Evolutionary conservation across 1,140 invertebrate genomes (phyloP), one percentile per base, ranked within the genome.

Genomic region (Trichonephila clavata): DNA sequence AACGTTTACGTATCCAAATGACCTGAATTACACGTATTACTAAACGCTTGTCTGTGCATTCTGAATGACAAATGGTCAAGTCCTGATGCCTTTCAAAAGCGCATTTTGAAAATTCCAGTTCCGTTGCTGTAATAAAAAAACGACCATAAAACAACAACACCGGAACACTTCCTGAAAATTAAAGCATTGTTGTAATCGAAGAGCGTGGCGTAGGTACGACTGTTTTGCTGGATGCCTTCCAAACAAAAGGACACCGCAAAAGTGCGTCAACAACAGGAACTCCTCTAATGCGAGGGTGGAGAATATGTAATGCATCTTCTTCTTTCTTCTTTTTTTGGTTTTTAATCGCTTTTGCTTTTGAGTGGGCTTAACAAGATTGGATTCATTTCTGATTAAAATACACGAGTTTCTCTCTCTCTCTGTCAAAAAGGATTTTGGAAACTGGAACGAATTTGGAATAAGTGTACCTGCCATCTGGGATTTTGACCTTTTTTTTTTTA

Each of bases 181-280:
- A 13, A 20, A 77, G 16, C 24, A 39, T 77, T 77, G 68, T 77
- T 77, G 65, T 68, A 24, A 14, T n/a, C 65, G n/a, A 77, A 32
- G 24, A 77, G 71, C 24, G 61, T 20, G 32, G 71, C 32, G 32
- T 77, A 77, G 71, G 71, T 77, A 77, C 32, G 71, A 3, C 71
- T 32, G 24, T 39, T 32, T 32, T 77, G 27, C 57, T 84, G 81
- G 81, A 59, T 59, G 43, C 20, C 7, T 18, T 50, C 81, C 81
- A 84, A n/a, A 84, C 81, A 84, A 84, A 84, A 24, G 43, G 81
- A 59, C 59, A 32, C 81, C 81, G 24, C 43, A 59, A 3, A 84
- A 84, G 57, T 84, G 81, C 81, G 81, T 84, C 81, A 57, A 84
- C 80, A 81, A 50, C 32, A 81, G 32, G 43, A 84, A 84, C 57